A percentile compares a stretch with the other conserved stretches of the same genome.
Conservation (phyloP, 2,888 invertebrate genomes). For the Barypeithes pellucidus region DNA sequence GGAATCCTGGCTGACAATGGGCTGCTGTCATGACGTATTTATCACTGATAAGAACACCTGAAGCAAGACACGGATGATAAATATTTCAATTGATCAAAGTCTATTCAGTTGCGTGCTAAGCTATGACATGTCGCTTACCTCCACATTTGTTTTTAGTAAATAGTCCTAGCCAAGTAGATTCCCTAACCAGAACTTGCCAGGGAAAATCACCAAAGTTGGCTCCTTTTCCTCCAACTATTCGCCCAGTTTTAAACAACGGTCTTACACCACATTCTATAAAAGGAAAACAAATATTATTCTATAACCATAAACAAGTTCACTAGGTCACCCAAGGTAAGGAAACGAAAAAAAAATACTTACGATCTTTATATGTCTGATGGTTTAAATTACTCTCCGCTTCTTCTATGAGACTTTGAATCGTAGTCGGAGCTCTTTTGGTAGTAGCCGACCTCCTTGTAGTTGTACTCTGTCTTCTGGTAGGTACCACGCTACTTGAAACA, state of each 20-base stretch:
- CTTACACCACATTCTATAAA: slow-evolving; percentile 90
- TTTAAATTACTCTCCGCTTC: slow-evolving; percentile 53
- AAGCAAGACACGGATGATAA: too few species aligned
- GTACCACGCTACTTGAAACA: slow-evolving; percentile 60
- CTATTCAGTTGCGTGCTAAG: too few species aligned
- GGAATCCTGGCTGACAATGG: slow-evolving; percentile 95
- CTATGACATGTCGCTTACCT: slow-evolving; percentile 70
- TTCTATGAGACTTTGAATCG: slow-evolving; percentile 70
- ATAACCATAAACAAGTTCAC: neutral
- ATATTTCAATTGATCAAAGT: too few species aligned
- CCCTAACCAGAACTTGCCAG: slow-evolving; percentile 93
- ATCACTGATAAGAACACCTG: slow-evolving; percentile 87
- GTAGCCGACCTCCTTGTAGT: slow-evolving; percentile 69
- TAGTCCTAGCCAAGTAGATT: slow-evolving; percentile 93
- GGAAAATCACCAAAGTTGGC: slow-evolving; percentile 92
- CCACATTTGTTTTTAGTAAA: slow-evolving; percentile 97
- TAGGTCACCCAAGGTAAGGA: too few species aligned
- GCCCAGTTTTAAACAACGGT: slow-evolving; percentile 83
- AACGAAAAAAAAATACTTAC: slow-evolving; percentile 62
- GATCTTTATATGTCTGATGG: slow-evolving; percentile 66
- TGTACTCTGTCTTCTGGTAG: slow-evolving; percentile 67
- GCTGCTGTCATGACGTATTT: slow-evolving; percentile 93
- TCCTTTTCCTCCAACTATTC: slow-evolving; percentile 93
- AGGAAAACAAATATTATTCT: slow-evolving; percentile 2
- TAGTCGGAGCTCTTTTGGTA: slow-evolving; percentile 69